Conservation (phyloP, 2,888 invertebrate genomes). For the Erebia palarica region DNA sequence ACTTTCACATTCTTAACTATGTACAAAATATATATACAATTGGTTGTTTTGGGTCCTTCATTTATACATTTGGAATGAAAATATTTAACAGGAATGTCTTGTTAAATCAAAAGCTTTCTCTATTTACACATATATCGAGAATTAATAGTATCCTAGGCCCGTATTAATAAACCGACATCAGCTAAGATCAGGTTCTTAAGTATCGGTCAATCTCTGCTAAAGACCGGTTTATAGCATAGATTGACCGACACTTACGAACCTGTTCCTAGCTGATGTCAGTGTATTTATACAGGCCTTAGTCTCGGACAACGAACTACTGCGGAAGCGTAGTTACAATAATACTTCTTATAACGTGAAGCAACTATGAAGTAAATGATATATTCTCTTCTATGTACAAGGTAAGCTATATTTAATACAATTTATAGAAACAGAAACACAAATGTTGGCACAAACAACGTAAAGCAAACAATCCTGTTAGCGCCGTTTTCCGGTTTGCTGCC, state of each 20-base stretch:
- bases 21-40: constrained; percentile 78
- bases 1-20: constrained; percentile 70
- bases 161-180: no score
- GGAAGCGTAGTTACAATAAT: constrained; percentile 68
- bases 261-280: no score
- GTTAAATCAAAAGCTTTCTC: constrained; percentile 59
- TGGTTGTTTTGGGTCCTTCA: constrained; percentile 69
- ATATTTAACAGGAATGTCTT: constrained; percentile 77
- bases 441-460: constrained; percentile 59
- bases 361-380: constrained; percentile 61
- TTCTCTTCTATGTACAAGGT: constrained; percentile 66
- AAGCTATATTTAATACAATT: constrained; percentile 48
- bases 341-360: constrained; percentile 61
- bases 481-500: constrained; percentile 57
- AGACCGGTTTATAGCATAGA: no score
- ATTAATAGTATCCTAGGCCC: constrained; percentile 35
- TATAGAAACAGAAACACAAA: constrained; percentile 60
- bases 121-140: constrained; percentile 66
- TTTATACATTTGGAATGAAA: constrained; percentile 73
- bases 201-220: no score
- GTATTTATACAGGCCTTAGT: constrained; percentile 31
- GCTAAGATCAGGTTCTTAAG: no score
- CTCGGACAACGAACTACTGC: constrained; percentile 62
- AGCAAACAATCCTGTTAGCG: constrained; percentile 52
- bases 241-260: no score